phyloP scores from a whole-genome alignment of 2,888 invertebrate species.

The Leucophenga maculata region DNA sequence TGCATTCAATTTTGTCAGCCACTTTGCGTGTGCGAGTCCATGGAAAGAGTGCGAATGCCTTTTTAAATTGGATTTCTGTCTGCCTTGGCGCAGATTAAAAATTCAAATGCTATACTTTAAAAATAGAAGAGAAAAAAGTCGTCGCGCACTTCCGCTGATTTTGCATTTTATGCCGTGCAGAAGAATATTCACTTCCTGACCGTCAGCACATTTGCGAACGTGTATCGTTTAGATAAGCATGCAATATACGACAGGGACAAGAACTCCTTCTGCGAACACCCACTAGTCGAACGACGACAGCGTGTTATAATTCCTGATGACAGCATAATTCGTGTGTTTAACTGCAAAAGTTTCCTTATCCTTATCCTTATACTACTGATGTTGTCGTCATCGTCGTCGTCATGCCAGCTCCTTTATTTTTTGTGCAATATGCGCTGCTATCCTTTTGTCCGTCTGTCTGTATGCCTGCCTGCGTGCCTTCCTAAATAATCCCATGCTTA shows the following conservation, averaged over 20 bases:
- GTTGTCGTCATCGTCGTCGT: neutral
- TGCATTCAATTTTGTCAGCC: conserved; percentile 10
- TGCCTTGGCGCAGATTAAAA: conserved; percentile 21
- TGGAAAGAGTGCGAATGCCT: neutral
- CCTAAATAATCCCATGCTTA: neutral
- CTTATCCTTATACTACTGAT: conserved; percentile 9
- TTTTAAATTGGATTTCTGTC: conserved; percentile 19
- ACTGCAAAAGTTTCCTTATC: conserved; percentile 25
- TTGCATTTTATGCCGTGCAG: conserved; percentile 44
- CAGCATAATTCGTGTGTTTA: conserved; percentile 27
- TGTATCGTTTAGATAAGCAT: conserved; percentile 52
- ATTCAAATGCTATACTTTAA: conserved; percentile 15
- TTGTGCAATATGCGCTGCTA: conserved; percentile 6
- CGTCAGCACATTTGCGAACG: conserved; percentile 26
- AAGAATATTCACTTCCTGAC: conserved; percentile 18
- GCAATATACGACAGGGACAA: neutral
- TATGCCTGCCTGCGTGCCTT: too few species aligned
- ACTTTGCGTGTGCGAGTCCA: neutral
- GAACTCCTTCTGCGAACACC: neutral
- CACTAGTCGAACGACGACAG: neutral
- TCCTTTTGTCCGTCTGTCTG: neutral
- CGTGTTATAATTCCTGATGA: conserved; percentile 24
- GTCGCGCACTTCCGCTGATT: conserved; percentile 47
- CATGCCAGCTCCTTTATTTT: neutral
- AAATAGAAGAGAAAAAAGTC: too few species aligned